Conservation (phyloP, 2,888 invertebrate genomes). For the Dasysyrphus albostriatus region DNA sequence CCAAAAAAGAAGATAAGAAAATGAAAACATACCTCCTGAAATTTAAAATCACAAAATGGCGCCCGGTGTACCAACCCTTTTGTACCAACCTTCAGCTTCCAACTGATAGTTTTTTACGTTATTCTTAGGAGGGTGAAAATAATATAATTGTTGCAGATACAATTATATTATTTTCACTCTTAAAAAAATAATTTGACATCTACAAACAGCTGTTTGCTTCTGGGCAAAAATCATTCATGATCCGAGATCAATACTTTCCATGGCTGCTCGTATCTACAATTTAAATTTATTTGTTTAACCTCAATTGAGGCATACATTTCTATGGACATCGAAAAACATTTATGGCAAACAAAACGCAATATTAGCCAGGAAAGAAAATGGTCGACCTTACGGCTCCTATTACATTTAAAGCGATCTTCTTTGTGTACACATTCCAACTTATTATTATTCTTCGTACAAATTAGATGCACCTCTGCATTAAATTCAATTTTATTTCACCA, state of each 20-base stretch:
- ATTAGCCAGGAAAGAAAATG: constrained; percentile 29
- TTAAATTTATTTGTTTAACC: constrained; percentile 18
- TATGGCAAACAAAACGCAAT: constrained; percentile 15
- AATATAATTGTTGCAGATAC: too few relatives aligned
- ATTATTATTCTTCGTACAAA: constrained; percentile 51
- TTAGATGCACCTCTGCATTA: constrained; percentile 50
- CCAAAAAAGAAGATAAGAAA: too few relatives aligned
- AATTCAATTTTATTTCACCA: constrained; percentile 46
- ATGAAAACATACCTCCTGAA: too few relatives aligned
- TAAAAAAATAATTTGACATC: too few relatives aligned
- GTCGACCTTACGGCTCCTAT: constrained; percentile 37
- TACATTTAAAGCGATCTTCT: constrained; percentile 10
- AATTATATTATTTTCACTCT: too few relatives aligned
- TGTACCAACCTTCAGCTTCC: too few relatives aligned
- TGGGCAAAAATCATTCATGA: constrained; percentile 1
- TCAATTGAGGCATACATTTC: constrained; percentile 12
- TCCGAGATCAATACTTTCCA: constrained; percentile 17
- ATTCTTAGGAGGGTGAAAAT: too few relatives aligned
- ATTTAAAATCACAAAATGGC: too few relatives aligned
- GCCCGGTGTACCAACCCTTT: too few relatives aligned
- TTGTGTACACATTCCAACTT: constrained; percentile 24
- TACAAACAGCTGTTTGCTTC: background rate
- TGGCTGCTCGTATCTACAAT: constrained; percentile 7
- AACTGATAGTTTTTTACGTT: too few relatives aligned
- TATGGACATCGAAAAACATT: background rate